A percentile compares a stretch with the other conserved stretches of the same genome.
These are phyloP conservation scores for Empidonax traillii DNA, from an alignment of 2,113 vertebrate genomes.

Conservation along the genomic window DNA sequence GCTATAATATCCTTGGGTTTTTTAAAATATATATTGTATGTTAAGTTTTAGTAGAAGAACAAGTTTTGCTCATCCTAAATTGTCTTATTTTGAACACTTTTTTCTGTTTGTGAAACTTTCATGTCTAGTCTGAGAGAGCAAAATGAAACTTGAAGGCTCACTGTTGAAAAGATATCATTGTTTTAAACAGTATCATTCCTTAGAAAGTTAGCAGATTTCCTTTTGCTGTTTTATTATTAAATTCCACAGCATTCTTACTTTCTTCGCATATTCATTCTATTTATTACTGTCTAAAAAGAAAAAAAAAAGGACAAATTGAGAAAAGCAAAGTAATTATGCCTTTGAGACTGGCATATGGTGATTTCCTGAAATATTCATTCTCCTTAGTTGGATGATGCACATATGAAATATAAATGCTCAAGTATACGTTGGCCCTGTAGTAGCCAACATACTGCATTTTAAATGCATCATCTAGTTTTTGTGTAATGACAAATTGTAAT, in stretches of 20 bases:
- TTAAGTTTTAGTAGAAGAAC: background rate
- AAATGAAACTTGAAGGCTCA: background rate
- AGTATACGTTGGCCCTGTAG: background rate
- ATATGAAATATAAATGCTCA: background rate
- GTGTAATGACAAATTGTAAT: background rate
- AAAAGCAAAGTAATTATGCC: background rate
- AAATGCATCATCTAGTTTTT: background rate
- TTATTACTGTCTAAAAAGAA: background rate
- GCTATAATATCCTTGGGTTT: background rate
- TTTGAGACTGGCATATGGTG: background rate
- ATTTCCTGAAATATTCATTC: slow-evolving; percentile 29
- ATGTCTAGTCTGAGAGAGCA: background rate
- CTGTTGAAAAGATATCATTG: background rate
- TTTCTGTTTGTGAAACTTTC: background rate
- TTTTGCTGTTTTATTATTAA: background rate
- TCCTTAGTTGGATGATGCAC: background rate
- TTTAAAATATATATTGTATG: background rate
- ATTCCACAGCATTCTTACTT: background rate
- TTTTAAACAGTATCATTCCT: background rate
- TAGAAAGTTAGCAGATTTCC: background rate
- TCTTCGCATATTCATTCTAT: background rate
- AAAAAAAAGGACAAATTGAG: background rate
- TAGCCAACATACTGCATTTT: background rate
- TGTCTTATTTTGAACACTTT: background rate
- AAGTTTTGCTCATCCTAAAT: background rate